Evolutionary conservation across 2,113 vertebrate genomes (phyloP).

Genomic region (Tichodroma muraria): DNA sequence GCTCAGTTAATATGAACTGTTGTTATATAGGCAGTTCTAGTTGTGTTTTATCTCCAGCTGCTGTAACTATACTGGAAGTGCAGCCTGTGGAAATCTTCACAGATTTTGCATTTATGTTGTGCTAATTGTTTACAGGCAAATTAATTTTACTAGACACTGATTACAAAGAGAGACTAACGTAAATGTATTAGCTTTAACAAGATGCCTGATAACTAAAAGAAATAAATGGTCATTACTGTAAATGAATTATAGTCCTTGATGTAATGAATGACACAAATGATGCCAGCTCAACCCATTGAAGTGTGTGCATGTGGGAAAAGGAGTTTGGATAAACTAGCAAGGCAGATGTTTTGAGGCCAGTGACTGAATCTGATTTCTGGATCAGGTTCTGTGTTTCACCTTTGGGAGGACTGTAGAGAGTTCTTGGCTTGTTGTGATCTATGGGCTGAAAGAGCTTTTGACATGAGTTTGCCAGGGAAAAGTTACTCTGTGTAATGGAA

Average conservation of each 20-base stretch:
- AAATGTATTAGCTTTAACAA: background rate
- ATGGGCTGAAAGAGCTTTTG: background rate
- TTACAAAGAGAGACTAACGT: background rate
- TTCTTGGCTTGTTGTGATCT: background rate
- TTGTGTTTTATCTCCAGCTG: constrained; percentile 1
- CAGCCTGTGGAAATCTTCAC: background rate
- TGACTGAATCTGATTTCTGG: background rate
- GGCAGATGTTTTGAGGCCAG: background rate
- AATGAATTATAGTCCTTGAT: background rate
- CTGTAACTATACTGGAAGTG: background rate
- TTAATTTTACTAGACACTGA: background rate
- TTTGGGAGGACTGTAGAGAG: background rate
- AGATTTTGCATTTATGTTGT: background rate
- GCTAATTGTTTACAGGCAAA: constrained; percentile 15
- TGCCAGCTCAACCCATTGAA: background rate
- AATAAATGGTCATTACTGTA: background rate
- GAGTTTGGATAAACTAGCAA: background rate
- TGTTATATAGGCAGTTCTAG: background rate
- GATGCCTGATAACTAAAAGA: background rate
- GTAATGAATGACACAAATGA: background rate
- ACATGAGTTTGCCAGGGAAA: background rate
- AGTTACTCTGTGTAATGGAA: background rate
- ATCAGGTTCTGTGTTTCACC: background rate
- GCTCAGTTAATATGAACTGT: background rate
- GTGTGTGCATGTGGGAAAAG: background rate